phyloP scores from a whole-genome alignment of 2,888 invertebrate species.

The Drosophila kuntzei region DNA sequence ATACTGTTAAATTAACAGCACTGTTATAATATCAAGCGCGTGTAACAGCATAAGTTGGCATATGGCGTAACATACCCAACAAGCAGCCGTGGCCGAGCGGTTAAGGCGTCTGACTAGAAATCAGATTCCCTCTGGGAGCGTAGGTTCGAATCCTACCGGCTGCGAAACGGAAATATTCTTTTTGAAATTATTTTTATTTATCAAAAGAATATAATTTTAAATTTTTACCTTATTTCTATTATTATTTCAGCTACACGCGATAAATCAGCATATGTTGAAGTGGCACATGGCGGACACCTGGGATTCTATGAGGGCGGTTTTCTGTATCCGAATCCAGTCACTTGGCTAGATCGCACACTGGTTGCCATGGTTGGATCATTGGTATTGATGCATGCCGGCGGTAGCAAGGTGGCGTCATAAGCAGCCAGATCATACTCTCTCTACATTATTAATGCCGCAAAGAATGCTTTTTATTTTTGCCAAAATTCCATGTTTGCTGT shows the following conservation, averaged over 20 bases:
- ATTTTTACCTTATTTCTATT: conserved; percentile 4
- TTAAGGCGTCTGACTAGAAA: conserved; percentile 86
- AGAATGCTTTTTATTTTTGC: conserved; percentile 52
- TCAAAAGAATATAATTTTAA: not conserved
- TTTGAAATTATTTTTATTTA: conserved; percentile 19
- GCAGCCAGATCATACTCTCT: not conserved
- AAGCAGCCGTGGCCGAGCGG: conserved; percentile 86
- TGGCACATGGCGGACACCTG: conserved; percentile 96
- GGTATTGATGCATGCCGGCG: conserved; percentile 85
- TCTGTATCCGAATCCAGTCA: conserved; percentile 94
- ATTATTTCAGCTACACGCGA: conserved; percentile 87
- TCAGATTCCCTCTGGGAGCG: conserved; percentile 86
- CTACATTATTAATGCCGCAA: conserved; percentile 32
- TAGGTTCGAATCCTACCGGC: conserved; percentile 86
- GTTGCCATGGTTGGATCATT: conserved; percentile 92
- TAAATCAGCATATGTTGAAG: conserved; percentile 91
- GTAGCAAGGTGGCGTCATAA: conserved; percentile 64
- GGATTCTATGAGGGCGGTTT: conserved; percentile 97
- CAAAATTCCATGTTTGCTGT: conserved; percentile 67
- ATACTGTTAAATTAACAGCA: conserved; percentile 19
- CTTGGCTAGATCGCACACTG: conserved; percentile 96
- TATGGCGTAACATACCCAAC: not conserved
- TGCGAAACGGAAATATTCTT: conserved; percentile 59
- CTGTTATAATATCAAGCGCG: conserved; percentile 25
- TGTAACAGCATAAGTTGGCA: conserved; percentile 4